Evolutionary conservation across 2,888 invertebrate species (phyloP), one percentile per base, ranked within the genome.

Genomic region (Vanessa cardui): DNA sequence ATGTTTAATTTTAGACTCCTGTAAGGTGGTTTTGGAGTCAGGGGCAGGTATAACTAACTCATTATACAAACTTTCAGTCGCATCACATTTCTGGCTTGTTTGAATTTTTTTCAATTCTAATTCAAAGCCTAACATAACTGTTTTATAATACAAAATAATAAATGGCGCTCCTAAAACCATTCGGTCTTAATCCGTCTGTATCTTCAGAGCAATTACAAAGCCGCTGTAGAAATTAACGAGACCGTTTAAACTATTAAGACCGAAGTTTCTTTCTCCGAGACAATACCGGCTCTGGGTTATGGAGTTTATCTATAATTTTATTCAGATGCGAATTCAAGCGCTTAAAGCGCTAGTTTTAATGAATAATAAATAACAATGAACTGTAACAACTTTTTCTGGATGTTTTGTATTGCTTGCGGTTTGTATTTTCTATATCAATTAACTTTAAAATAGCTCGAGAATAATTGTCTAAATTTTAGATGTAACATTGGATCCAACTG

Each of bases 171-270:
- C 15, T 15, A 52, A 15, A 21, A 46, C n/a, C 58, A 7, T 16
- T 60, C 26, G 60, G 16, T 31, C 47, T 21, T 31, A 61, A 49
- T 61, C 18, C 62, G 9, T 39, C 15, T 47, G 47, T 31, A 49
- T 49, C 31, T 26, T 47, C 47, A 20, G 33, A 64, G 47, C 58
- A 58, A 18, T 58, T 58, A 47, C 46, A 58, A 58, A 58, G 39
- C 64, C 64, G 56, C 64, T 33, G 47, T 33, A 26, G 64, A 46
- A 47, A 58, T 58, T 64, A 64, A 64, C 47, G 64, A 58, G 58
- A 49, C 33, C 46, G 58, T 47, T 58, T 47, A 64, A 64, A 64
- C 64, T 64, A 64, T 64, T 58, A 64, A 64, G 47, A 56, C 21
- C 15, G 62, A 62, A 59, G 59, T 46, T 56, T 45, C 64, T 64